These are phyloP conservation scores for Limnodromus scolopaceus DNA, from an alignment of 2,797 vertebrate genomes.

Conservation along the genomic window DNA sequence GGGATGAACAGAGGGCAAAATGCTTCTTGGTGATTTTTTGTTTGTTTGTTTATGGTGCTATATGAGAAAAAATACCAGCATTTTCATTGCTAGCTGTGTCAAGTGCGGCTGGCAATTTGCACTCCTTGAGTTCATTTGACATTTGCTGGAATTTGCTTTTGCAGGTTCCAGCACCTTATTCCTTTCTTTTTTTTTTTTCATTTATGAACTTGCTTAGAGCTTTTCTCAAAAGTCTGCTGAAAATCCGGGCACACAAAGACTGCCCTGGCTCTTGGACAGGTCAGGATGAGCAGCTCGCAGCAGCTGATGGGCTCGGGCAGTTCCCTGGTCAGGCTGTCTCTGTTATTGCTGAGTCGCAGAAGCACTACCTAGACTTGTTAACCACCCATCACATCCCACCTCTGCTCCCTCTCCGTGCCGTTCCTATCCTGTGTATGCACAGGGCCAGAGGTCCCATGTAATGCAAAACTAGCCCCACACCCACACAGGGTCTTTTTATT, in stretches of 20 bases:
- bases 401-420: background rate
- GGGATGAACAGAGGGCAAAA: background rate
- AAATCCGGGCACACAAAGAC: background rate
- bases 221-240: background rate
- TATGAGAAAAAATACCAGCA: background rate
- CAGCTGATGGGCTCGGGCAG: accelerated
- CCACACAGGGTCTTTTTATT: background rate
- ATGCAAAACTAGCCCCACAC: background rate
- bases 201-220: background rate
- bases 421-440: background rate
- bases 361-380: background rate
- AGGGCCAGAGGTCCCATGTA: background rate
- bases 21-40: background rate
- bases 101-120: background rate
- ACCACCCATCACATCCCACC: background rate
- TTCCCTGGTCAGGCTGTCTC: background rate
- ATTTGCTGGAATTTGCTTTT: background rate
- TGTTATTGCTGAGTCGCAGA: background rate
- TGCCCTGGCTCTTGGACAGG: background rate
- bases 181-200: background rate
- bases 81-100: background rate
- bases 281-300: background rate
- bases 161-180: background rate
- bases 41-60: background rate
- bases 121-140: background rate